phyloP scores from a whole-genome alignment of 2,113 vertebrate genomes.

The Serilophus lunatus region DNA sequence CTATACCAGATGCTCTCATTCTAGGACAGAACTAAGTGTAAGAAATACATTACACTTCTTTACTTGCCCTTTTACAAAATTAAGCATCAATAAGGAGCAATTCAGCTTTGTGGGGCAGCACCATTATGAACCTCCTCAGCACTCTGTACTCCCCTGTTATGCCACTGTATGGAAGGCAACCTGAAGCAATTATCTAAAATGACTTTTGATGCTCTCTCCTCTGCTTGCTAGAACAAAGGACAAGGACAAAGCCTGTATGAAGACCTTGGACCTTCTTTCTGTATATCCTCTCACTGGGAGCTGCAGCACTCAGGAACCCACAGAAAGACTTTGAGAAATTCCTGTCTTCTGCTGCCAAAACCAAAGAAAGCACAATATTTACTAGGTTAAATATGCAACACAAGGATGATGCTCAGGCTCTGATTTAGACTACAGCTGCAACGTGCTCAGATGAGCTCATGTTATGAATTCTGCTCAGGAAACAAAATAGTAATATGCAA shows the following conservation, averaged over 20 bases:
- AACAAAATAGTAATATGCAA: conserved; percentile 68
- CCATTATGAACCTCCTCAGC: not conserved
- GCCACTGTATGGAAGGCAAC: not conserved
- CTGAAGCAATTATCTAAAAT: not conserved
- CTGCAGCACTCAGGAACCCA: not conserved
- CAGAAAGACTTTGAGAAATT: not conserved
- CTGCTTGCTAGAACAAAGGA: not conserved
- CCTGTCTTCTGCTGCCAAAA: not conserved
- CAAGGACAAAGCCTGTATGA: not conserved
- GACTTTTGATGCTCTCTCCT: not conserved
- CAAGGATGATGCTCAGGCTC: not conserved
- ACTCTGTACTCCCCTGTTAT: not conserved
- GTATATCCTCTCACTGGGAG: not conserved
- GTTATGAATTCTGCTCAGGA: conserved; percentile 46
- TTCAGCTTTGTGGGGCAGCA: not conserved
- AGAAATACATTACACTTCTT: not conserved
- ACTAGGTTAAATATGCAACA: not conserved
- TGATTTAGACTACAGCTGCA: not conserved
- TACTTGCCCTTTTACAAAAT: not conserved
- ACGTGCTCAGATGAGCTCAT: not conserved
- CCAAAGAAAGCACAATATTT: not conserved
- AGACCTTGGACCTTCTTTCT: not conserved
- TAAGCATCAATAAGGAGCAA: not conserved
- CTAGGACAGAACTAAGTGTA: not conserved
- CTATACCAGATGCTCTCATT: not conserved